These are phyloP conservation scores for Tetragonula clypearis DNA, from an alignment of 1,140 invertebrate genomes.

Conservation along the genomic window DNA sequence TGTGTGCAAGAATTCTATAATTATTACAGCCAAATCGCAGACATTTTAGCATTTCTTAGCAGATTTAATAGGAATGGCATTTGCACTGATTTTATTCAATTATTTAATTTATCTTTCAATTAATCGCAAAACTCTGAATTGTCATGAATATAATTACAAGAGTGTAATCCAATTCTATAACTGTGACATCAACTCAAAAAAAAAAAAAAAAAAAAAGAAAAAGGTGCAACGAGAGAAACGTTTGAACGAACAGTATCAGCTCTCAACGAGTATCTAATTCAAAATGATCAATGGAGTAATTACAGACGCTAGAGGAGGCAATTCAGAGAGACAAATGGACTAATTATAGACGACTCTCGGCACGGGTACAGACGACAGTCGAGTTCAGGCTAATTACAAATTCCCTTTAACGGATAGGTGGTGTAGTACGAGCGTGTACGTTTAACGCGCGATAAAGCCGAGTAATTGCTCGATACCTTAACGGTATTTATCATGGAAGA, in stretches of 20 bases:
- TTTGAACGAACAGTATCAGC: background rate
- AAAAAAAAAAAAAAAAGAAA: background rate
- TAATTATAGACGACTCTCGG: constrained; percentile 28
- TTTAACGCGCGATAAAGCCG: background rate
- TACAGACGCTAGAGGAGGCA: background rate
- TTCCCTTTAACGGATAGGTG: constrained; percentile 5
- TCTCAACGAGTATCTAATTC: constrained; percentile 30
- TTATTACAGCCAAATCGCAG: background rate
- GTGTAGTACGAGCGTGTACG: no score
- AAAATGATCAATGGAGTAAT: constrained; percentile 29
- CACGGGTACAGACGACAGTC: background rate
- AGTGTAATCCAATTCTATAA: background rate
- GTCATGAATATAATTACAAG: background rate
- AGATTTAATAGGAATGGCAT: background rate
- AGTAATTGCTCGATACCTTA: constrained; percentile 70
- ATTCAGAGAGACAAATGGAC: background rate
- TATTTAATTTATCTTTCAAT: background rate
- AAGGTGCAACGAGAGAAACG: background rate
- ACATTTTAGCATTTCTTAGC: background rate
- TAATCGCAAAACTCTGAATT: background rate
- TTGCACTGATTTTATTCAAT: no score
- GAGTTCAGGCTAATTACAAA: constrained; percentile 9
- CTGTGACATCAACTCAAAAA: background rate
- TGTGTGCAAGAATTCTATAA: background rate
- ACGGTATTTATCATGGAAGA: constrained; percentile 85